Base-by-base conservation (phyloP, 1,140 invertebrate species). In the Apis dorsata region DNA sequence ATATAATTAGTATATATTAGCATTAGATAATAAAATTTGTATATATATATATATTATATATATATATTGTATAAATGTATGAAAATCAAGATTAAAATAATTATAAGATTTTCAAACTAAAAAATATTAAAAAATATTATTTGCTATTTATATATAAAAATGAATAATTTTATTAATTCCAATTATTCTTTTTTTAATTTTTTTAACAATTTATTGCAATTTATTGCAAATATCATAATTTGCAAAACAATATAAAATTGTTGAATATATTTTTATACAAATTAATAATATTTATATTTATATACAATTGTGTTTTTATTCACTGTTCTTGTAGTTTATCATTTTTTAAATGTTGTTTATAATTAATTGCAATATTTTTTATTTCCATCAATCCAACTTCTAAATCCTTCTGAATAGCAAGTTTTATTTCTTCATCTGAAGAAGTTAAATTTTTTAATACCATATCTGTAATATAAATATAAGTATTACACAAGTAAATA, bases 381-480 rank as follows among this genome's bases (percentile, higher is more conserved):
- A 96, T 93, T 84, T 94, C 90, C 17, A 88, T 77, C 73, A 95
- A 91, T 63, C 92, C 88, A 85, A 93, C 89, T 75, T 94, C 87
- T 76, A 95, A 86, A 60, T 91, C 85, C 79, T 92, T 90, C n/a
- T 93, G 91, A 21, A 91, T 84, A 55, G 93, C 87, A 68, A 93
- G 90, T 74, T 93, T 93, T 34, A 87, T 85, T 13, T 90, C 90
- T 71, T 94, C 93, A 62, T 94, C 93, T 72, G 93, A 91, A 9
- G 93, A 85, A 78, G 93, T 95, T 69, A 96, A 91, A 55, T 95
- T 91, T 91, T 96, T 95, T n/a, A 97, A 92, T 0, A 97, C 96
- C 78, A 94, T 90, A 92, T 94, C 94, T 94, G 85, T 81, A 93
- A 93, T 85, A 89, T 84, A 89, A 83, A 86, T 69, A 86, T 69